Evolutionary conservation across 1,140 invertebrate species (phyloP).

Genomic region (Homarus americanus): DNA sequence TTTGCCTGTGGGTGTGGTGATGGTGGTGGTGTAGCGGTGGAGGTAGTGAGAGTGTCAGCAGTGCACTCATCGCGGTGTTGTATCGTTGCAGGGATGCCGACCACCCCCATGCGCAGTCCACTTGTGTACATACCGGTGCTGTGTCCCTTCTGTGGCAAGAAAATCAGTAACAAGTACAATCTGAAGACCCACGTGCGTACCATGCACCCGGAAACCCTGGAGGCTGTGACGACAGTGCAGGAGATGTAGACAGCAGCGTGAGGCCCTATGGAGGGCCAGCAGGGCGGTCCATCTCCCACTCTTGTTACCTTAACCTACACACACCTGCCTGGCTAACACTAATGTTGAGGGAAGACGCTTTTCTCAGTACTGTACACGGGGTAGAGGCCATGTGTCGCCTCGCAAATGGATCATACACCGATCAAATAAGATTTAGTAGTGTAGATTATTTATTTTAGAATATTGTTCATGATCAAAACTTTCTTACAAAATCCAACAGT

Average conservation of each 20-base stretch:
- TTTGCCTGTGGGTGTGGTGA: not conserved
- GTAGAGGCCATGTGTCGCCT: slow-evolving; percentile 5
- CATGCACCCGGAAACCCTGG: slow-evolving; percentile 67
- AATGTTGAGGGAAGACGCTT: no score
- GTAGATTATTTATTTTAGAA: not conserved
- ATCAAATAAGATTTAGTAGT: slow-evolving; percentile 13
- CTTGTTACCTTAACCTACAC: not conserved
- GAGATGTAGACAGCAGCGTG: slow-evolving; percentile 31
- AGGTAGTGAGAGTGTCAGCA: not conserved
- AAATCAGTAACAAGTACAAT: slow-evolving; percentile 71
- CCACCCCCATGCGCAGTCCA: slow-evolving; percentile 53
- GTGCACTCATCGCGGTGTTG: slow-evolving; percentile 30
- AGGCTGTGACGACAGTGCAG: slow-evolving; percentile 26
- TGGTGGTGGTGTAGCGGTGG: not conserved
- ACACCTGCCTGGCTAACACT: not conserved
- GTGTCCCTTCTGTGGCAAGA: slow-evolving; percentile 71
- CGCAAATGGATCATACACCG: slow-evolving; percentile 3
- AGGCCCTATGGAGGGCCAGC: not conserved
- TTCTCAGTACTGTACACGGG: no score
- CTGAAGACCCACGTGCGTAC: slow-evolving; percentile 72
- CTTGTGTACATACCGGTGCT: slow-evolving; percentile 72
- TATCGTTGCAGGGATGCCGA: slow-evolving; percentile 67
- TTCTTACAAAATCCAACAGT: slow-evolving; percentile 9
- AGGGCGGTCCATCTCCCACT: not conserved
- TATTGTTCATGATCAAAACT: not conserved